Percentiles rank a stretch among this genome's conserved stretches.
These are phyloP conservation scores for Electrophaes corylata DNA, from an alignment of 2,888 invertebrate genomes.

Conservation along the genomic window DNA sequence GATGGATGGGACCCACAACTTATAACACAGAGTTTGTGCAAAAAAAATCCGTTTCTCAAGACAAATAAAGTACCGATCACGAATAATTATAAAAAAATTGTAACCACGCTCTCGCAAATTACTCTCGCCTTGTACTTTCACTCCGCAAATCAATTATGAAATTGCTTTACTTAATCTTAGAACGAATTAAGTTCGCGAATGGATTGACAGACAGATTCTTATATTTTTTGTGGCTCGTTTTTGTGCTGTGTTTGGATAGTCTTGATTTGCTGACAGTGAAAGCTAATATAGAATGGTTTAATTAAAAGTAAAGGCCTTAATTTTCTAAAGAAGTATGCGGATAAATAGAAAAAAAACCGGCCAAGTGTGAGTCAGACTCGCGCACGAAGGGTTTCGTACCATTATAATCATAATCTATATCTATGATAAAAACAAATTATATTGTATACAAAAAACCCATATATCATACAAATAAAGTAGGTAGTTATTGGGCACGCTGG, in stretches of 20 bases:
- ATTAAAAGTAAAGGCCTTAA: background rate
- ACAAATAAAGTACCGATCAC: constrained; percentile 38
- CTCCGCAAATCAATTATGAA: constrained; percentile 51
- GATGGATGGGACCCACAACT: too few relatives aligned
- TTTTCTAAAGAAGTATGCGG: background rate
- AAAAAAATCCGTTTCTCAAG: constrained; percentile 25
- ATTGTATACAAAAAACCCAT: too few relatives aligned
- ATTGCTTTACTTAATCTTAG: constrained; percentile 49
- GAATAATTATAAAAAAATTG: constrained; percentile 42
- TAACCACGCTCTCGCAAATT: constrained; percentile 39
- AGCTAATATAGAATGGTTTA: background rate
- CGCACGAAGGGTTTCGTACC: too few relatives aligned
- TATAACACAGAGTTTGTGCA: too few relatives aligned
- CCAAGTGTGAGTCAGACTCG: too few relatives aligned
- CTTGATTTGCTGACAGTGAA: constrained; percentile 2
- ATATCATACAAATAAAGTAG: too few relatives aligned
- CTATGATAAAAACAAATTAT: too few relatives aligned
- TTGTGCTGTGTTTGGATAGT: background rate
- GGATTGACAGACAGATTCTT: constrained; percentile 24
- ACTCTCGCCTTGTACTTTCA: constrained; percentile 55
- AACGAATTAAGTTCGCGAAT: constrained; percentile 30
- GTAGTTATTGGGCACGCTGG: too few relatives aligned
- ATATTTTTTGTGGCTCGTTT: constrained; percentile 4
- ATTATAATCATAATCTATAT: too few relatives aligned
- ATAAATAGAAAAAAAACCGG: too few relatives aligned